Evolutionary conservation across 2,797 vertebrate species (phyloP), one percentile per base, ranked within the genome.

Genomic region (Lophius americanus): DNA sequence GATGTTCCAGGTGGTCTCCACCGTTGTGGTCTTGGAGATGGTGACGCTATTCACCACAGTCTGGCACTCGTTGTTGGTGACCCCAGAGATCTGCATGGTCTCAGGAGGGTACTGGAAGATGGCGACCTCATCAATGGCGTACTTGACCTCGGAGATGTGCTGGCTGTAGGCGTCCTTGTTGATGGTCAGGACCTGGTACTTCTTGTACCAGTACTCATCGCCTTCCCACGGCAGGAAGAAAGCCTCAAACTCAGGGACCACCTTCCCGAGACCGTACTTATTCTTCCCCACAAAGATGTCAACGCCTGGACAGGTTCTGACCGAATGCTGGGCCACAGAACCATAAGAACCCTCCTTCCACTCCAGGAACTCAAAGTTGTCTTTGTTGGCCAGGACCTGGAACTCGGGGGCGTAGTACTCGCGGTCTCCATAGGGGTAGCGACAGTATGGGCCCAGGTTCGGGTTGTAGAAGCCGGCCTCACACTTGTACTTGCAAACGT

Each of bases 171-270:
- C 76, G 6, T 93, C 92, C 5, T 75, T 87, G 86, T 94, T 93
- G 68, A 94, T 87, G 75, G 84, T 51, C 48, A 94, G 63, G 5
- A 93, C 94, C 59, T 94, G 85, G 57, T 94, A 94, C 0, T 4
- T 62, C 80, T 94, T 94, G 80, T 94, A 94, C 92, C 92, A 94
- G 51, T 93, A 93, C 80, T 94, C 93, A 9, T 93, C 81, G 0
- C 93, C 93, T 46, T 93, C 90, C 90, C 90, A 93, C 2, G 93
- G 92, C 68, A 94, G 48, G 76, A 94, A 94, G 83, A 94, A 94
- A 7, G 92, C 93, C 35, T 92, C 80, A 9, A 88, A 89, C 70
- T 89, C 72, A 3, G 88, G 56, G 4, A 92, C 92, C 3, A 94
- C 92, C 56, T 94, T 94, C 5, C 94, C 94, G 0, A 94, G 90